phyloP scores from a whole-genome alignment of 2,113 vertebrate species.

The Boulengeromyrus knoepffleri region DNA sequence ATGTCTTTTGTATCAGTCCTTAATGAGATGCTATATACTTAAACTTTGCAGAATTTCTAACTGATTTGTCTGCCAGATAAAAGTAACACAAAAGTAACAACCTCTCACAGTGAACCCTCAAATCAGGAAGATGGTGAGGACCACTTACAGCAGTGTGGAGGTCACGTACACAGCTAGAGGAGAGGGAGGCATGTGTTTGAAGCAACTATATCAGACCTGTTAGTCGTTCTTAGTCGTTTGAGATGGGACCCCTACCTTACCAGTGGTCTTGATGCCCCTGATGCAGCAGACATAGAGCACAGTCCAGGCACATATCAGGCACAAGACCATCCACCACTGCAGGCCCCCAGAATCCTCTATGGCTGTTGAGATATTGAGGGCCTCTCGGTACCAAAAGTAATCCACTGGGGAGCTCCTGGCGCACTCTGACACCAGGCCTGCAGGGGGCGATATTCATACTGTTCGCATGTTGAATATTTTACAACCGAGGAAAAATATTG shows the following conservation, averaged over 20 bases:
- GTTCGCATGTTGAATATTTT: neutral
- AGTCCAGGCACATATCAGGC: constrained; percentile 71
- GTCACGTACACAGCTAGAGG: neutral
- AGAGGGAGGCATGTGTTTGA: constrained; percentile 49
- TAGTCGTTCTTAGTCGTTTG: neutral
- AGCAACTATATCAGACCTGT: constrained; percentile 32
- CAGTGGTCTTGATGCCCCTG: constrained; percentile 9
- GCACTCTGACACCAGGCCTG: constrained; percentile 71
- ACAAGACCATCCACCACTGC: constrained; percentile 79
- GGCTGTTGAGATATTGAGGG: constrained; percentile 67
- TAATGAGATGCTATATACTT: neutral
- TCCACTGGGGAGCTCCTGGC: constrained; percentile 74
- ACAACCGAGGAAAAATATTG: neutral
- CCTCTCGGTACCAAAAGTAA: constrained; percentile 85
- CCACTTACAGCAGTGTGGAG: constrained; percentile 63
- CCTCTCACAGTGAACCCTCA: constrained; percentile 70
- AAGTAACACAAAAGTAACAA: neutral
- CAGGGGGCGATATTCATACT: constrained; percentile 11
- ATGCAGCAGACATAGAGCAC: constrained; percentile 73
- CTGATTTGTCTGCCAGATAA: neutral
- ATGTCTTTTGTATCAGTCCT: neutral
- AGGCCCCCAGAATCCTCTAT: constrained; percentile 68
- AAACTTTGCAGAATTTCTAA: neutral
- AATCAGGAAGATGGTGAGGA: constrained; percentile 73
- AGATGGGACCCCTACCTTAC: constrained; percentile 24